phyloP scores from a whole-genome alignment of 2,113 vertebrate genomes.

The Cromileptes altivelis region DNA sequence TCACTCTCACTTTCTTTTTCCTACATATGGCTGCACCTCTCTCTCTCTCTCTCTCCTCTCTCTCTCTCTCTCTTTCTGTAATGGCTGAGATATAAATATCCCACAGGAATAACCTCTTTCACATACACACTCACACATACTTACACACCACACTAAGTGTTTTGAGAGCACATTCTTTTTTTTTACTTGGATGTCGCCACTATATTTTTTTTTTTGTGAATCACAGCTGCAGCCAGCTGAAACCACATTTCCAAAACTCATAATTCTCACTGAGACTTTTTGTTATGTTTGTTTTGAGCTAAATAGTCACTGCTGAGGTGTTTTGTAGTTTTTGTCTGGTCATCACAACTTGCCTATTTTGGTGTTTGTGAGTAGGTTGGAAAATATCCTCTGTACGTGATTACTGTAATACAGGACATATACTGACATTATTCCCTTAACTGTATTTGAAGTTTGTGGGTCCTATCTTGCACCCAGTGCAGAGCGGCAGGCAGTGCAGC shows the following conservation, averaged over 20 bases:
- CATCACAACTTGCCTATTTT: background rate
- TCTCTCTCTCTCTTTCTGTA: conserved; percentile 2
- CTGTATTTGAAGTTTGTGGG: too few species aligned
- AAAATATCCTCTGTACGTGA: background rate
- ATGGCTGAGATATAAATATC: conserved; percentile 43
- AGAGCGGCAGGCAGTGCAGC: too few species aligned
- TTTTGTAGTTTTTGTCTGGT: background rate
- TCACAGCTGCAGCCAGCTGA: background rate
- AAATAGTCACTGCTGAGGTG: background rate
- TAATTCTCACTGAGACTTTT: background rate
- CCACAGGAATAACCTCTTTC: conserved; percentile 27
- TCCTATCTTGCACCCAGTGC: too few species aligned
- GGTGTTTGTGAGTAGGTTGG: background rate
- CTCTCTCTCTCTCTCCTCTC: conserved; percentile 72
- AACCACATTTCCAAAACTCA: background rate
- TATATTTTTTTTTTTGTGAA: background rate
- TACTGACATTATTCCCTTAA: background rate
- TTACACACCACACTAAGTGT: background rate
- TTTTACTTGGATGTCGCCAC: background rate
- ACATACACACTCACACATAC: conserved; percentile 10
- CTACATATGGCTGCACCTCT: conserved; percentile 14
- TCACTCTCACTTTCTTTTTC: conserved; percentile 54
- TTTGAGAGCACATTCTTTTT: background rate
- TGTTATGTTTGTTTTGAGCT: background rate
- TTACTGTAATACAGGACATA: background rate